Conservation (phyloP, 2,888 invertebrate genomes). For the Andrena bucephala region DNA sequence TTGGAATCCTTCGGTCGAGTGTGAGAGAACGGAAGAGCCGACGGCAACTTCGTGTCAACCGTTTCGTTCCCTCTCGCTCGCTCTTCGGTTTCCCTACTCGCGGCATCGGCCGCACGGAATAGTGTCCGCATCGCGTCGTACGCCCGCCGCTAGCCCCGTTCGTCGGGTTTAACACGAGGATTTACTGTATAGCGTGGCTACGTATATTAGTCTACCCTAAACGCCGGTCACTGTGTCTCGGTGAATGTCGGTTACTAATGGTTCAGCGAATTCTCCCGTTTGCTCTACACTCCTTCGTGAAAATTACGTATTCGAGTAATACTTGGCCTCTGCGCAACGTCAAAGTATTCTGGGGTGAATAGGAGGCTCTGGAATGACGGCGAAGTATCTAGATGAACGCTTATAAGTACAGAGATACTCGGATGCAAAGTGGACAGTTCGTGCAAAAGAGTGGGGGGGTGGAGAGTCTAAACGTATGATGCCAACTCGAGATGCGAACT, state of each 20-base stretch:
- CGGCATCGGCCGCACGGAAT: too few species aligned
- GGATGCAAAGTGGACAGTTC: constrained; percentile 9
- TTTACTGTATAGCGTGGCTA: constrained; percentile 24
- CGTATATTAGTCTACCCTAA: constrained; percentile 49
- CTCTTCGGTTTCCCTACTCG: too few species aligned
- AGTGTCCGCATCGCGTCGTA: too few species aligned
- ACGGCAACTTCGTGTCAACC: too few species aligned
- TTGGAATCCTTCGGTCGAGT: too few species aligned
- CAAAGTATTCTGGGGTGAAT: constrained; percentile 38
- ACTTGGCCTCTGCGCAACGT: constrained; percentile 51
- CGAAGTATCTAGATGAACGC: constrained; percentile 17
- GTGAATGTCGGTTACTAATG: constrained; percentile 10
- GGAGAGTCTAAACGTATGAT: background rate
- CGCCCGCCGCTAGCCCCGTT: too few species aligned
- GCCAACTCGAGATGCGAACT: too few species aligned
- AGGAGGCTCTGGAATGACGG: constrained; percentile 29
- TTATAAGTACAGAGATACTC: constrained; percentile 9
- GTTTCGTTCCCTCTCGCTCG: too few species aligned
- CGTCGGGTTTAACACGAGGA: too few species aligned
- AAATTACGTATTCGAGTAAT: constrained; percentile 54
- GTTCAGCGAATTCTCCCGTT: background rate
- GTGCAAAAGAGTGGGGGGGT: background rate
- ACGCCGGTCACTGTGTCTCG: constrained; percentile 21
- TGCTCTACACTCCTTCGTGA: background rate
- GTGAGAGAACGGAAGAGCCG: too few species aligned